phyloP scores from a whole-genome alignment of 2,888 invertebrate species.

The Teinopalpus imperialis region DNA sequence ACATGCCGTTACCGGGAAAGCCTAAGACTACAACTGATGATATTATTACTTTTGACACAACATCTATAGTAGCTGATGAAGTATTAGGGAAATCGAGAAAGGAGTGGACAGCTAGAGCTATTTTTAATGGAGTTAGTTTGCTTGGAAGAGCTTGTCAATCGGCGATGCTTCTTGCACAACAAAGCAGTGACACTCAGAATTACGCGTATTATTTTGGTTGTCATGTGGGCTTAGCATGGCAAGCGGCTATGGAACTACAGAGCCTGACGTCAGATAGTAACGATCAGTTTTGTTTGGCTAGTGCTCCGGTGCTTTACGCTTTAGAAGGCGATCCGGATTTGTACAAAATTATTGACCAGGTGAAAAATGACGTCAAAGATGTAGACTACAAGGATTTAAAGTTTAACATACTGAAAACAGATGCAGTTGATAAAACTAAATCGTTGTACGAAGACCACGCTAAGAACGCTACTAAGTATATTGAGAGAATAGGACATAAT shows the following conservation, averaged over 20 bases:
- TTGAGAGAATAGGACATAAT: conserved; percentile 63
- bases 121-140: conserved; percentile 85
- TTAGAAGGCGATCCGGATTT: conserved; percentile 88
- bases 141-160: conserved; percentile 90
- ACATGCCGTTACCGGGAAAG: conserved; percentile 86
- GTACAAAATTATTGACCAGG: conserved; percentile 84
- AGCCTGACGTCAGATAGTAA: conserved; percentile 81
- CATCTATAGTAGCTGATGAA: conserved; percentile 57
- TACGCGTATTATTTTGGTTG: conserved; percentile 91
- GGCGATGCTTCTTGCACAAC: conserved; percentile 88
- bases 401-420: conserved; percentile 72
- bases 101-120: conserved; percentile 88
- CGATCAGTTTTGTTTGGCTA: conserved; percentile 87
- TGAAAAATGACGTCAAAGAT: conserved; percentile 84
- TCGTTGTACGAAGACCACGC: conserved; percentile 67
- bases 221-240: conserved; percentile 91
- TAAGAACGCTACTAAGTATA: conserved; percentile 60
- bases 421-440: conserved; percentile 68
- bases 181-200: conserved; percentile 84
- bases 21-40: conserved; percentile 65
- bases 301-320: conserved; percentile 92
- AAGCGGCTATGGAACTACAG: conserved; percentile 81
- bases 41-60: conserved; percentile 64
- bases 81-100: conserved; percentile 82
- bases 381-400: conserved; percentile 85